These are phyloP conservation scores for Microcebus murinus DNA, from an alignment of 2,113 vertebrate species.

Conservation along the genomic window DNA sequence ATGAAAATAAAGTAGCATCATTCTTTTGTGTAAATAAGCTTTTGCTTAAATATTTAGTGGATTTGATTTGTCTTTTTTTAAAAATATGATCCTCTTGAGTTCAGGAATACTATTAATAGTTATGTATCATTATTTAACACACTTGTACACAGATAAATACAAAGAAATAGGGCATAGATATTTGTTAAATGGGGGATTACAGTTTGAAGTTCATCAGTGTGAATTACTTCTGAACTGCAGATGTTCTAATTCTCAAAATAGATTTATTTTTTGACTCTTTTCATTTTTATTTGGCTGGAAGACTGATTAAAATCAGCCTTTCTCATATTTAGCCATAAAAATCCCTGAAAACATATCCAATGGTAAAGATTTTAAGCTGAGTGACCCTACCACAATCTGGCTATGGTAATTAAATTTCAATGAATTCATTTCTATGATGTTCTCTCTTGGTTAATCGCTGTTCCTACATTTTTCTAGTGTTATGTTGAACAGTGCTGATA, in stretches of 20 bases:
- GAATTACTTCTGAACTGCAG: not conserved
- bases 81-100: not conserved
- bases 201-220: not conserved
- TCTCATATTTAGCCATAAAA: not conserved
- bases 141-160: not conserved
- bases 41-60: not conserved
- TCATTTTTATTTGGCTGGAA: not conserved
- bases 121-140: not conserved
- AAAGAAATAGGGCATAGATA: not conserved
- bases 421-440: not conserved
- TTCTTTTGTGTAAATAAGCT: not conserved
- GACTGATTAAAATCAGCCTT: not conserved
- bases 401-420: not conserved
- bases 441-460: not conserved
- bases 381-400: not conserved
- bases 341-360: not conserved
- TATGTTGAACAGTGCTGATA: not conserved
- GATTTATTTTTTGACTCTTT: not conserved
- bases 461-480: not conserved
- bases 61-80: conserved; percentile 4
- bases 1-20: not conserved
- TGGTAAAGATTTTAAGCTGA: not conserved
- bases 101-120: not conserved
- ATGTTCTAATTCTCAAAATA: conserved; percentile 5
- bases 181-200: not conserved